Conservation (phyloP, 2,797 vertebrate species). For the Leptatherina wallacei region DNA sequence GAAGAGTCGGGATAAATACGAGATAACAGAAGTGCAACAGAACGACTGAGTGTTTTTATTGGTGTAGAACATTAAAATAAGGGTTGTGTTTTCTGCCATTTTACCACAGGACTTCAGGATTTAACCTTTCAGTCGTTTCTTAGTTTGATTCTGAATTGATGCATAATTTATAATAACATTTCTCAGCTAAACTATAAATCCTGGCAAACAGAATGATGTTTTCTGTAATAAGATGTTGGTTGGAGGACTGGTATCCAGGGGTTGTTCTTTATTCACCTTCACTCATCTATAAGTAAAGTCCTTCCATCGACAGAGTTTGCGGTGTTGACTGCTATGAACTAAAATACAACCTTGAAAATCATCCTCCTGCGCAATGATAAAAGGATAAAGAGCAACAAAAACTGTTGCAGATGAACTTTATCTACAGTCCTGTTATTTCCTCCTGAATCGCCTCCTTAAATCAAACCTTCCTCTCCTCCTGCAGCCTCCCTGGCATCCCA, state of each 20-base stretch:
- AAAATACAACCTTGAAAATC: neutral
- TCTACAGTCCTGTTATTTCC: conserved; percentile 10
- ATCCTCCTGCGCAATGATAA: neutral
- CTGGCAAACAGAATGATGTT: too few relatives aligned
- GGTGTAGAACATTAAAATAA: too few relatives aligned
- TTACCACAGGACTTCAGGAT: too few relatives aligned
- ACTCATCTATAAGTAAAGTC: neutral
- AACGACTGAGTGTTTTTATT: too few relatives aligned
- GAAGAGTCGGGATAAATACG: too few relatives aligned
- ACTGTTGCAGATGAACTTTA: neutral
- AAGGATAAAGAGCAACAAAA: neutral
- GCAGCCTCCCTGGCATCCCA: conserved; percentile 11
- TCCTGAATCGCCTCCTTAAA: conserved; percentile 37
- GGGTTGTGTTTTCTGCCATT: too few relatives aligned
- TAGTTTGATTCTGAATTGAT: too few relatives aligned
- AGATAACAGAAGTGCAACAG: too few relatives aligned
- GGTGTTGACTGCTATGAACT: neutral
- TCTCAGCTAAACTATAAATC: too few relatives aligned
- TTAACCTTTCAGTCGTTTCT: too few relatives aligned
- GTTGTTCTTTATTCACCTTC: neutral
- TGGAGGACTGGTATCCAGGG: neutral
- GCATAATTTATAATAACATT: too few relatives aligned
- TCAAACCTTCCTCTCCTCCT: conserved; percentile 32
- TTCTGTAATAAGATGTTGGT: too few relatives aligned
- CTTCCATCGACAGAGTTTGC: neutral